Evolutionary conservation across 2,797 vertebrate genomes (phyloP).

Genomic region (Rhinichthys osculus): DNA sequence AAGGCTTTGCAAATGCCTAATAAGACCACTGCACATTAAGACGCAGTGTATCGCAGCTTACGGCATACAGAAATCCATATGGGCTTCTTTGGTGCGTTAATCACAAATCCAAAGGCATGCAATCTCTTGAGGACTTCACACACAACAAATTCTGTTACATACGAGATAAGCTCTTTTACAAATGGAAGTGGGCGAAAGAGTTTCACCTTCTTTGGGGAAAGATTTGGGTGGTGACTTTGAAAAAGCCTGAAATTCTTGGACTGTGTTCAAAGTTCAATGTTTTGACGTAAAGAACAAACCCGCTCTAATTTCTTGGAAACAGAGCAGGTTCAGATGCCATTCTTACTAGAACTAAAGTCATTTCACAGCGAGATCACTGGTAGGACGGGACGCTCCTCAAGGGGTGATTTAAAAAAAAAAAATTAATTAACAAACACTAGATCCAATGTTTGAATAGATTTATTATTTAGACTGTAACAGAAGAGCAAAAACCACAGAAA

Average conservation of each 20-base stretch:
- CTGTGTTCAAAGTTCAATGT: conserved; percentile 18
- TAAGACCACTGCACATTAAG: conserved; percentile 66
- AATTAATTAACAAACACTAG: neutral
- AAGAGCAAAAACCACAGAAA: neutral
- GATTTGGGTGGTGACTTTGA: conserved; percentile 14
- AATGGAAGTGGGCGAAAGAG: neutral
- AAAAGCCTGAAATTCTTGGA: conserved; percentile 1
- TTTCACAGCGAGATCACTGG: conserved; percentile 6
- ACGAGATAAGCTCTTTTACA: conserved; percentile 19
- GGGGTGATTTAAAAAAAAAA: no score
- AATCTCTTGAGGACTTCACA: conserved; percentile 62
- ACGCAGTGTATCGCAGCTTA: conserved; percentile 54
- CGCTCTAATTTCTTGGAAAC: neutral
- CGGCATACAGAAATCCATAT: conserved; percentile 57
- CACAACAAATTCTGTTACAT: conserved; percentile 57
- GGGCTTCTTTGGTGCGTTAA: conserved; percentile 68
- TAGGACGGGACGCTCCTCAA: neutral
- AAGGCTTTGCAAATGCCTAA: conserved; percentile 61
- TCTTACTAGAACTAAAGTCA: conserved; percentile 31
- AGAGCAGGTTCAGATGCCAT: conserved; percentile 1
- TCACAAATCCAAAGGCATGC: conserved; percentile 60
- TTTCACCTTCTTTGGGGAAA: conserved; percentile 16
- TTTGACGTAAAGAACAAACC: neutral
- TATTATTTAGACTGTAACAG: neutral
- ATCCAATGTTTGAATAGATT: neutral